Evolutionary conservation across 2,113 vertebrate genomes (phyloP).

Genomic region (Arenaria interpres): DNA sequence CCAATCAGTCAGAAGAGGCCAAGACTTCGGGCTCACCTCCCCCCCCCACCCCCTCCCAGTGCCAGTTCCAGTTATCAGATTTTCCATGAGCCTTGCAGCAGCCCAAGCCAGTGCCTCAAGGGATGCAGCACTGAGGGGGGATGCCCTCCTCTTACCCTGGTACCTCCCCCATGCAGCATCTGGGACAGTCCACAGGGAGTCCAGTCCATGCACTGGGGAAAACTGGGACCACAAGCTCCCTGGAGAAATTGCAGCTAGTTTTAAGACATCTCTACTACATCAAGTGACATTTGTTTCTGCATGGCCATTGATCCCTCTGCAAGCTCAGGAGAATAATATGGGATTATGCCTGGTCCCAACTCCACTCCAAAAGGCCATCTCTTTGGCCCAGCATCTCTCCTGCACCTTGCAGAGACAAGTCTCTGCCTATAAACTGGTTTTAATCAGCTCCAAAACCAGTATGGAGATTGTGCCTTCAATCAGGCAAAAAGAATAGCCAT

Average conservation of each 20-base stretch:
- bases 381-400: background rate
- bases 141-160: background rate
- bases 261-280: background rate
- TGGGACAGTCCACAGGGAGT: background rate
- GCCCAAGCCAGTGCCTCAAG: background rate
- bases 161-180: background rate
- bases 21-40: background rate
- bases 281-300: background rate
- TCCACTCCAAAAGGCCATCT: background rate
- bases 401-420: background rate
- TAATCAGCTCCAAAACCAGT: background rate
- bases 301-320: background rate
- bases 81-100: background rate
- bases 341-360: background rate
- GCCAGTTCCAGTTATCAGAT: background rate
- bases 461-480: background rate
- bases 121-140: background rate
- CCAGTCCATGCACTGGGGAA: fast-evolving
- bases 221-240: background rate
- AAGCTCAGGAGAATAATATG: background rate
- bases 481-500: background rate
- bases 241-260: background rate
- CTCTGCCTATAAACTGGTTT: background rate
- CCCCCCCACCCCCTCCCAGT: background rate
- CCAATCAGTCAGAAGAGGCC: background rate